Conservation (phyloP, 2,888 invertebrate genomes). For the Stenodema calcarata region DNA sequence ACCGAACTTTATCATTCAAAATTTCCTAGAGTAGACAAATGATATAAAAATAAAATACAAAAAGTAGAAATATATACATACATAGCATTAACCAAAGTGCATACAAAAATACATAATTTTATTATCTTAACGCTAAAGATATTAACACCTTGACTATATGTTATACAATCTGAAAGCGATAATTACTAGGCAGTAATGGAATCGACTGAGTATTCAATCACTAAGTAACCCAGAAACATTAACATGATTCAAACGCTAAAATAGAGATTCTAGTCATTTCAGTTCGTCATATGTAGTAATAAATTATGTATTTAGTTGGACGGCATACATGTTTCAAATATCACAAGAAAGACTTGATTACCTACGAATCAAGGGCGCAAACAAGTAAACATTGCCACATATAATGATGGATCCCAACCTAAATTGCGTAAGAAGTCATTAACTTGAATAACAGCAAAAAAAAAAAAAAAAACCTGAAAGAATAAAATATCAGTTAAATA, state of each 20-base stretch:
- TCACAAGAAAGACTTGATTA: neutral
- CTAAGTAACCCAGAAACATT: no score
- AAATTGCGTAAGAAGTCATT: no score
- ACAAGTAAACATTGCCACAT: neutral
- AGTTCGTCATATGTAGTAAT: no score
- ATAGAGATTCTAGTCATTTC: no score
- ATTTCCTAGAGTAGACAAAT: neutral
- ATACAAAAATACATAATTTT: neutral
- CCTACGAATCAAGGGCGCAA: neutral
- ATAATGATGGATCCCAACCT: neutral
- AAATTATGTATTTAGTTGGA: neutral
- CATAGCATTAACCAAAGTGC: neutral
- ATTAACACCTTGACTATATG: no score
- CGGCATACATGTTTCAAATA: conserved; percentile 4
- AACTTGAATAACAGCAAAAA: neutral
- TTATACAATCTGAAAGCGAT: no score
- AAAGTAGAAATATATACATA: neutral
- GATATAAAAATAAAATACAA: neutral
- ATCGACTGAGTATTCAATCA: no score
- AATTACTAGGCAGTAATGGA: no score
- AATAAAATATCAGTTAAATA: neutral
- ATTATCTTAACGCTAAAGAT: neutral
- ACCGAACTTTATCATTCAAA: neutral
- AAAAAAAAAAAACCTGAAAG: neutral
- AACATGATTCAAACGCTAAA: no score